Evolutionary conservation across 2,888 invertebrate genomes (phyloP).

Genomic region (Aphidius colemani): DNA sequence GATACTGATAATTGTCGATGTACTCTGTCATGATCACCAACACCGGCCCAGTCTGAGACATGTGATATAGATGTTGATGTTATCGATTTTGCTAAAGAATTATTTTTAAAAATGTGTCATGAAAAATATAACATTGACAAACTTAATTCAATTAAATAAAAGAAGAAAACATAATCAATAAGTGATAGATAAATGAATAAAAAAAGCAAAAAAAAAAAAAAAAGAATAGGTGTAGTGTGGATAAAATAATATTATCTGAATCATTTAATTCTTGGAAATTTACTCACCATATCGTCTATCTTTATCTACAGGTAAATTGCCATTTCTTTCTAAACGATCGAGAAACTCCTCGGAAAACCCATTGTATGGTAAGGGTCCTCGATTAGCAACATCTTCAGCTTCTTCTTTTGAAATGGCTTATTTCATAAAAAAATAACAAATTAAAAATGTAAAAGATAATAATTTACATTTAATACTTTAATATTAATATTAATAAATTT

Average conservation of each 20-base stretch:
- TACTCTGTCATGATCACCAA: conserved; percentile 79
- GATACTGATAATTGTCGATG: conserved; percentile 89
- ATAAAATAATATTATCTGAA: not conserved
- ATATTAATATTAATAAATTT: not conserved
- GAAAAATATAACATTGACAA: not conserved
- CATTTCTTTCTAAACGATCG: conserved; percentile 90
- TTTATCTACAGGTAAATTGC: conserved; percentile 89
- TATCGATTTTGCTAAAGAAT: conserved; percentile 28
- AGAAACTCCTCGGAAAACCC: conserved; percentile 94
- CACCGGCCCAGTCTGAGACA: conserved; percentile 76
- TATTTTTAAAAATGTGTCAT: conserved; percentile 7
- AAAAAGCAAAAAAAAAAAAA: not conserved
- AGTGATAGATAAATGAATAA: not conserved
- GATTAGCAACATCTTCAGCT: conserved; percentile 71
- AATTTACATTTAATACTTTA: too few relatives aligned
- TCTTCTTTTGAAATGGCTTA: conserved; percentile 92
- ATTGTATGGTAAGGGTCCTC: conserved; percentile 85
- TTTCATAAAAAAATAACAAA: conserved; percentile 3
- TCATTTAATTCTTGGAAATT: not conserved
- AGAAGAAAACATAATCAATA: not conserved
- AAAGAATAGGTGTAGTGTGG: too few relatives aligned
- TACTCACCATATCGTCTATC: conserved; percentile 71
- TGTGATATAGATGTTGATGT: conserved; percentile 31
- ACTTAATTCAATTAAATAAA: not conserved
- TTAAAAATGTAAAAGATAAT: too few relatives aligned